Evolutionary conservation across 2,797 vertebrate species (phyloP).

Genomic region (Catharus ustulatus): DNA sequence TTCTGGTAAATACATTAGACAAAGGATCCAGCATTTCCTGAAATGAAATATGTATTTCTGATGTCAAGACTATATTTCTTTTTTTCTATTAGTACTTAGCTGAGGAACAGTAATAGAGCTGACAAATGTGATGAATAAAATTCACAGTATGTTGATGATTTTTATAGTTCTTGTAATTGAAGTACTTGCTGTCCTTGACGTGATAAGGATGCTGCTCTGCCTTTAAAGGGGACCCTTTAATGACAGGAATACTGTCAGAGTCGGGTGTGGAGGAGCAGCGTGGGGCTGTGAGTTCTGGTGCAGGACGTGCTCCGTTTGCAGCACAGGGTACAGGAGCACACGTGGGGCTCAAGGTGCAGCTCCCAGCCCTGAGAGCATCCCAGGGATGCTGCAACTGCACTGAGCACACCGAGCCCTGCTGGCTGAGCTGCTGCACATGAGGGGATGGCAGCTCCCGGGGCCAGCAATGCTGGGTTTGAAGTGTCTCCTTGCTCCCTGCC

Average conservation of each 20-base stretch:
- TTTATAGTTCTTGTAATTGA: slow-evolving; percentile 29
- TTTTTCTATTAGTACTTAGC: neutral
- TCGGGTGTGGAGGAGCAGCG: neutral
- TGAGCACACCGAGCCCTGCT: rapidly evolving
- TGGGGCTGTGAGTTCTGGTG: neutral
- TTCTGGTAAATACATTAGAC: neutral
- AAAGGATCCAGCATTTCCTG: neutral
- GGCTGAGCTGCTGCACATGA: neutral
- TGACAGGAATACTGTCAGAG: neutral
- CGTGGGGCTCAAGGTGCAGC: neutral
- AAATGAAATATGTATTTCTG: neutral
- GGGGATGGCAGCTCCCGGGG: too few relatives aligned
- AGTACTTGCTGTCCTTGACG: slow-evolving; percentile 5
- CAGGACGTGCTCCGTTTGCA: neutral
- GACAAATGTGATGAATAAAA: neutral
- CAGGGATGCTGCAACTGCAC: neutral
- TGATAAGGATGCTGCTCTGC: neutral
- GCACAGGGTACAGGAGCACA: neutral
- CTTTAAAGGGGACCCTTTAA: neutral
- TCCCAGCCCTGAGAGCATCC: neutral
- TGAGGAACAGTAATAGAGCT: neutral
- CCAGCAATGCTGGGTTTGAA: neutral
- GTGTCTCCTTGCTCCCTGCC: neutral
- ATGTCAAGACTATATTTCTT: neutral
- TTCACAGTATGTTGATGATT: neutral